Evolutionary conservation across 2,113 vertebrate genomes (phyloP).

Genomic region (Elanoides forficatus): DNA sequence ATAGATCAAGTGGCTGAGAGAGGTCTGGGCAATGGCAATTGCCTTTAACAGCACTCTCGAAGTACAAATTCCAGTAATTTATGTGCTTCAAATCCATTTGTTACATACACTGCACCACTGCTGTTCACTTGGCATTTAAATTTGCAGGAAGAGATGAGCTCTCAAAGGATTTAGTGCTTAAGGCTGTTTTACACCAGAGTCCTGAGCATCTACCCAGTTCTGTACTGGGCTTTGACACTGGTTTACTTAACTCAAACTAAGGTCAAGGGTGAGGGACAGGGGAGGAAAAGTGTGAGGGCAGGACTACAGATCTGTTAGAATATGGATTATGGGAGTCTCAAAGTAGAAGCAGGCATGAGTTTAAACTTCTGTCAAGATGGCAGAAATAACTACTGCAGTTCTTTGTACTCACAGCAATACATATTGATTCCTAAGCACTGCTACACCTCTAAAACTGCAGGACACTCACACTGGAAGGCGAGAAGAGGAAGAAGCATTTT

Average conservation of each 20-base stretch:
- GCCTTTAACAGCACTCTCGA: neutral
- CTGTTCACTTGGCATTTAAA: neutral
- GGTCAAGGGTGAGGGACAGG: accelerated
- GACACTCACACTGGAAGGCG: neutral
- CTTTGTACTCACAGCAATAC: neutral
- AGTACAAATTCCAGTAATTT: neutral
- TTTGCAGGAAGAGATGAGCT: neutral
- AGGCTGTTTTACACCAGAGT: neutral
- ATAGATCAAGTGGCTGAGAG: neutral
- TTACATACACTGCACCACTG: neutral
- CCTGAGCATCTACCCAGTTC: neutral
- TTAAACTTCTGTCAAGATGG: neutral
- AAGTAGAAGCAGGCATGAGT: neutral
- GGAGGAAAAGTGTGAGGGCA: neutral
- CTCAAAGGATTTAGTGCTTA: neutral
- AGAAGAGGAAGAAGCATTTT: neutral
- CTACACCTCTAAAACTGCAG: neutral
- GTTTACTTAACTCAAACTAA: neutral
- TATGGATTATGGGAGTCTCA: neutral
- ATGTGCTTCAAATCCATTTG: neutral
- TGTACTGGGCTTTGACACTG: neutral
- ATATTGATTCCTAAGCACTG: neutral
- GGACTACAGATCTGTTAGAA: neutral
- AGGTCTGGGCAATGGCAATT: neutral
- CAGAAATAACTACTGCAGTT: neutral